Base-by-base conservation (phyloP, 2,797 vertebrate genomes). In the Acipenser oxyrinchus region DNA sequence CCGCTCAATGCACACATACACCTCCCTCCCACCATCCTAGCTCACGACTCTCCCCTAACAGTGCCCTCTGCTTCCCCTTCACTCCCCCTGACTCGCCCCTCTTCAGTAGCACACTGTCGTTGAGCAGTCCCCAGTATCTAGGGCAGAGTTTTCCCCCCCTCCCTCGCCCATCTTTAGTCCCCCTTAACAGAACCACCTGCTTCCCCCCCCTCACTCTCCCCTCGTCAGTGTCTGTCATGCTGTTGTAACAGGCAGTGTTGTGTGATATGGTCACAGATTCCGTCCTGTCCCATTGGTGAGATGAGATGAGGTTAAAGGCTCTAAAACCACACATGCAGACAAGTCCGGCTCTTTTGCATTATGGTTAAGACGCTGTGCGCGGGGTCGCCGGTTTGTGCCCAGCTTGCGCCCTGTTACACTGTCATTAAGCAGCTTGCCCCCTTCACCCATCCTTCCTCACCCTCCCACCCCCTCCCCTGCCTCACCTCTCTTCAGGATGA, bases 141-240 rank as follows among this genome's bases (percentile, higher is more conserved):
- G 74, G 7, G 81, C 78, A 0, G 86, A 87, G 66, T 84, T 87
- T 69, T 87, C 82, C 86, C 84, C 87, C 65, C 86, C 37, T 37
- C 37, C 37, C 37, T 37, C 3, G 37, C 37, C 37, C 5, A 37
- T 37, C 37, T 37, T 37, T 37, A 37, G 37, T 5, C 37, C 3
- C 37, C 37, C 37, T 5, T 37, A 37, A 37, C 37, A 37, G 37
- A 5, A 37, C 37, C 37, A 37, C 37, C 37, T 37, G 37, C 37
- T 37, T 5, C 37, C 37, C 37, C 37, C 37, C 37, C 37, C 37
- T 5, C 37, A 37, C 37, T 37, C 37, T 37, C 37, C 37, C 37
- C 37, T 37, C 37, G 37, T 37, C 37, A 37, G 37, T 5, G 37
- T 37, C 37, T 37, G 37, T 37, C 37, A 37, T 37, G 37, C 37